These are phyloP conservation scores for Drosophila pachea DNA, from an alignment of 1,140 invertebrate genomes.

Conservation along the genomic window DNA sequence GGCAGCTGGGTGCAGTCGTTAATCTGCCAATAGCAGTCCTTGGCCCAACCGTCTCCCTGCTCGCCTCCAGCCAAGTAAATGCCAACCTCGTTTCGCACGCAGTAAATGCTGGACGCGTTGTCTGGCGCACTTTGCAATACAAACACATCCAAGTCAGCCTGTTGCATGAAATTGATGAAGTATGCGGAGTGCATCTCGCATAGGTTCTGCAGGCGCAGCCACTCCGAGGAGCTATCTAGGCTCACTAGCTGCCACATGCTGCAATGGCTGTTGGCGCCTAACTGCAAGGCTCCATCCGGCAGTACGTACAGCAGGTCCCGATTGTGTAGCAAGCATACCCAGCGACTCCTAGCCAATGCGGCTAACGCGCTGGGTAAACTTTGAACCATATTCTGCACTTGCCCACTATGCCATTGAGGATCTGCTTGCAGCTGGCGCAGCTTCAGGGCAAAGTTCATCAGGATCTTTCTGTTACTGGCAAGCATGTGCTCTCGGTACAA, in stretches of 20 bases:
- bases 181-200: slow-evolving; percentile 35
- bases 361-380: slow-evolving; percentile 35
- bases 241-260: slow-evolving; percentile 41
- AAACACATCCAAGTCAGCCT: neutral
- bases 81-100: slow-evolving; percentile 9
- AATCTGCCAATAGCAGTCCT: slow-evolving; percentile 44
- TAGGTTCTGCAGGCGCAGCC: slow-evolving; percentile 38
- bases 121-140: slow-evolving; percentile 14
- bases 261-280: slow-evolving; percentile 53
- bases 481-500: slow-evolving; percentile 8
- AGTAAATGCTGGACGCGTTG: slow-evolving; percentile 29
- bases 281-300: slow-evolving; percentile 16
- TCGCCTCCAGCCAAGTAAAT: neutral
- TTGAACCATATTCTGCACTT: slow-evolving; percentile 57
- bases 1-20: slow-evolving; percentile 49
- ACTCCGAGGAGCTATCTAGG: neutral
- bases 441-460: slow-evolving; percentile 39
- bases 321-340: slow-evolving; percentile 47
- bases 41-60: neutral
- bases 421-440: slow-evolving; percentile 16
- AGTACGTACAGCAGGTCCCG: slow-evolving; percentile 33
- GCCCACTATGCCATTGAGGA: neutral
- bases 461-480: slow-evolving; percentile 6
- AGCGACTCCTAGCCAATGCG: slow-evolving; percentile 24
- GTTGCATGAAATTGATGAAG: slow-evolving; percentile 33